Evolutionary conservation across 2,797 vertebrate species (phyloP).

Genomic region (Coluber constrictor): DNA sequence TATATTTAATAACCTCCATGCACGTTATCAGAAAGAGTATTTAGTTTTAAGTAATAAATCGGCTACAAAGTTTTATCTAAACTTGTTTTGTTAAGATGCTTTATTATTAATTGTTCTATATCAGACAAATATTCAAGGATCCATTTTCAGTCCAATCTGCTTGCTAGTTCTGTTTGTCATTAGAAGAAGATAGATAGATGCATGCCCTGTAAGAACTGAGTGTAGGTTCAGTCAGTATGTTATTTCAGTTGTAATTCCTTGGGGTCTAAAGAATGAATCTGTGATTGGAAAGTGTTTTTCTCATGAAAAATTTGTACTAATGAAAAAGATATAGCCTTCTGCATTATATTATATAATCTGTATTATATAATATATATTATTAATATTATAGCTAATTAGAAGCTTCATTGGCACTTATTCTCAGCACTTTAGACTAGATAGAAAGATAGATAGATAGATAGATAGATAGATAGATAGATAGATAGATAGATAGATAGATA

Average conservation of each 20-base stretch:
- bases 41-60: constrained; percentile 12
- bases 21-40: constrained; percentile 7
- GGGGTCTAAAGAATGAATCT: not conserved
- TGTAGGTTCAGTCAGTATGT: not conserved
- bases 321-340: not conserved
- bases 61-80: constrained; percentile 29
- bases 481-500: no score
- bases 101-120: constrained; percentile 24
- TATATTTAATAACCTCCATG: constrained; percentile 1
- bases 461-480: no score
- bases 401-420: not conserved
- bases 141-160: not conserved
- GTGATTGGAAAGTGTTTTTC: not conserved
- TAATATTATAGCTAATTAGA: not conserved
- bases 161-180: not conserved
- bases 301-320: not conserved
- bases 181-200: not conserved
- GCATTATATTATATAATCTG: no score
- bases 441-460: no score
- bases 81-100: constrained; percentile 21
- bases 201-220: not conserved
- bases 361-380: no score
- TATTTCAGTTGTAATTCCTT: not conserved
- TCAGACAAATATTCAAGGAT: not conserved
- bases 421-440: not conserved